Conservation (phyloP, 2,113 vertebrate genomes). For the Barnardius zonarius region DNA sequence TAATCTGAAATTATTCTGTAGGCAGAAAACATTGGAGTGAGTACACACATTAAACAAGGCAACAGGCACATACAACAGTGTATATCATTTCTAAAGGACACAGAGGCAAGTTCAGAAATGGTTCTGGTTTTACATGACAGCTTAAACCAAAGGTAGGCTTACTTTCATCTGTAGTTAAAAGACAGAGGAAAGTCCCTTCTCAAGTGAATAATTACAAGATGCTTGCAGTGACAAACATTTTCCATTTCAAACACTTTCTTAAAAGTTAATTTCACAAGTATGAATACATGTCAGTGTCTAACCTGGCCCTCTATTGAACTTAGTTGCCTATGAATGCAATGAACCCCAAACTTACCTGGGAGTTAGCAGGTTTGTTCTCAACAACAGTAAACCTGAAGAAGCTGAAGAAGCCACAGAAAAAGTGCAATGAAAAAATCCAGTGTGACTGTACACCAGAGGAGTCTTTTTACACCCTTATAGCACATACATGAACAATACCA, state of each 20-base stretch:
- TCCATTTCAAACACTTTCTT: not conserved
- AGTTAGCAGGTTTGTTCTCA: not conserved
- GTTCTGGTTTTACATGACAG: not conserved
- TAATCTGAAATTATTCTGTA: not conserved
- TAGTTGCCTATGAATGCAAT: not conserved
- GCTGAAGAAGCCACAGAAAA: not conserved
- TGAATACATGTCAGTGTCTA: not conserved
- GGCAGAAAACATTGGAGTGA: not conserved
- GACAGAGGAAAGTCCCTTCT: slow-evolving; percentile 43
- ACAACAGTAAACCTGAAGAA: not conserved
- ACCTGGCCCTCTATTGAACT: not conserved
- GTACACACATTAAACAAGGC: not conserved
- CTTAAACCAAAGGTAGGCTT: not conserved
- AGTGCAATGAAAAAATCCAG: accelerated
- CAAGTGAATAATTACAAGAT: slow-evolving; percentile 17
- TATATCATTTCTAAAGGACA: not conserved
- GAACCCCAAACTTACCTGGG: not conserved
- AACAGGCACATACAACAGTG: not conserved
- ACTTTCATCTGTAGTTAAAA: slow-evolving; percentile 64
- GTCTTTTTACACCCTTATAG: accelerated
- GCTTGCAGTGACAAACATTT: slow-evolving; percentile 19
- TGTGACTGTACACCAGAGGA: not conserved
- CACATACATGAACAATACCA: not conserved
- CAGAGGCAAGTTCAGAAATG: not conserved
- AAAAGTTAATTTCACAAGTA: slow-evolving; percentile 8